Evolutionary conservation across 2,113 vertebrate species (phyloP).

Genomic region (Microcebus lehilahytsara): DNA sequence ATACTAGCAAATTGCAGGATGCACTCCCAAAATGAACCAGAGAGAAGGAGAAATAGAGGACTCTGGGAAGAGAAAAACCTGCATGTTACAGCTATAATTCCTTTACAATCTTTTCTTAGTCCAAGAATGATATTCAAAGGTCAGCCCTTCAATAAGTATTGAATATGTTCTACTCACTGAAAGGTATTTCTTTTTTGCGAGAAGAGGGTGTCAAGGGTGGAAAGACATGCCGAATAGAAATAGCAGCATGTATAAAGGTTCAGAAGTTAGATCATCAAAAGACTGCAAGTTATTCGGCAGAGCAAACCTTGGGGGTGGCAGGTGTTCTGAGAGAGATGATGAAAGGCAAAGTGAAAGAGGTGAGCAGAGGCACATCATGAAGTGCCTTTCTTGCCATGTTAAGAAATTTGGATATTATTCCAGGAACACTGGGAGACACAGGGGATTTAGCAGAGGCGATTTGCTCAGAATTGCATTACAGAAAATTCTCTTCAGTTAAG

Average conservation of each 20-base stretch:
- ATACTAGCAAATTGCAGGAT: background rate
- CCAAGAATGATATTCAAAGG: conserved; percentile 8
- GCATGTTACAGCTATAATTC: background rate
- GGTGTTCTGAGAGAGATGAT: background rate
- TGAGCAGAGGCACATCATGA: background rate
- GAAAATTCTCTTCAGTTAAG: background rate
- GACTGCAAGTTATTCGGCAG: background rate
- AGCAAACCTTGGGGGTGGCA: background rate
- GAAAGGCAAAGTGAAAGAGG: background rate
- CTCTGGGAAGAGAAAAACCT: background rate
- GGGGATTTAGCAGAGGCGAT: background rate
- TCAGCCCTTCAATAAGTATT: background rate
- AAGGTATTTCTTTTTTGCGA: background rate
- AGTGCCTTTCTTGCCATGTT: background rate
- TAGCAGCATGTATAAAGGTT: background rate
- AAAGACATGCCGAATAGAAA: background rate
- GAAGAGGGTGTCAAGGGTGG: background rate
- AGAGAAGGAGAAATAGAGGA: background rate
- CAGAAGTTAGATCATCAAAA: background rate
- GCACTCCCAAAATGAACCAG: background rate
- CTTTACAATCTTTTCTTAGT: conserved; percentile 31
- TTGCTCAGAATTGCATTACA: background rate
- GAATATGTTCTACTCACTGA: background rate
- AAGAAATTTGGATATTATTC: background rate
- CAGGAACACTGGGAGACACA: background rate